Conservation (phyloP, 2,797 vertebrate genomes). For the Botia almorhae region DNA sequence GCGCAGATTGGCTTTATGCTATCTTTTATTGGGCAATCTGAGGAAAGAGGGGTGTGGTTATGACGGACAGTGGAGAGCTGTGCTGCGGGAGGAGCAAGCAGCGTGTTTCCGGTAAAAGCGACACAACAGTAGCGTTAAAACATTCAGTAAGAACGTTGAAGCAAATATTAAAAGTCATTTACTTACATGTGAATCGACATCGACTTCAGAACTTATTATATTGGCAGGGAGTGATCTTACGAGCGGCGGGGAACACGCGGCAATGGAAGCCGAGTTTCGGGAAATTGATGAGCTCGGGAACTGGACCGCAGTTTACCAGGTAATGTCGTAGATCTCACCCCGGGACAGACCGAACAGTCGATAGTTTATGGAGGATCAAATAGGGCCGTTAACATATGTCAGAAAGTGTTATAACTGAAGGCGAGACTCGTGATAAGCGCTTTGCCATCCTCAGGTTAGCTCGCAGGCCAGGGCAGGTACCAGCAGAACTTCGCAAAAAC, state of each 20-base stretch:
- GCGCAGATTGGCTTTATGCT: constrained; percentile 44
- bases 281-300: constrained; percentile 91
- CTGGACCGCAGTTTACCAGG: constrained; percentile 95
- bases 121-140: constrained; percentile 66
- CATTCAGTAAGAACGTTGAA: constrained; percentile 55
- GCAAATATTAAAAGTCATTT: constrained; percentile 48
- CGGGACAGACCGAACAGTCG: background rate
- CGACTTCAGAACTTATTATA: constrained; percentile 15
- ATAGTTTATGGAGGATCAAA: background rate
- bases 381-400: too few species aligned
- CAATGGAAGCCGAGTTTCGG: constrained; percentile 93
- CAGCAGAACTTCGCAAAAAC: background rate
- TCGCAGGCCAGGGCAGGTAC: background rate
- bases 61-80: constrained; percentile 60
- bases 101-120: constrained; percentile 81
- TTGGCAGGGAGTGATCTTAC: constrained; percentile 36
- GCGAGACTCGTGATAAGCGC: background rate
- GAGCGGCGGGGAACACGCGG: constrained; percentile 64
- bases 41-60: constrained; percentile 44
- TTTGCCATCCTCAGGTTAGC: constrained; percentile 6
- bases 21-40: constrained; percentile 42
- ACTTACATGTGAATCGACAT: constrained; percentile 33
- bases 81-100: constrained; percentile 76
- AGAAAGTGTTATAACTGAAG: background rate
- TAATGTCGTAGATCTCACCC: constrained; percentile 58